Percentiles rank a stretch among this genome's conserved stretches.
Conservation (phyloP, 2,888 invertebrate species). For the Chalcosyrphus nemorum region DNA sequence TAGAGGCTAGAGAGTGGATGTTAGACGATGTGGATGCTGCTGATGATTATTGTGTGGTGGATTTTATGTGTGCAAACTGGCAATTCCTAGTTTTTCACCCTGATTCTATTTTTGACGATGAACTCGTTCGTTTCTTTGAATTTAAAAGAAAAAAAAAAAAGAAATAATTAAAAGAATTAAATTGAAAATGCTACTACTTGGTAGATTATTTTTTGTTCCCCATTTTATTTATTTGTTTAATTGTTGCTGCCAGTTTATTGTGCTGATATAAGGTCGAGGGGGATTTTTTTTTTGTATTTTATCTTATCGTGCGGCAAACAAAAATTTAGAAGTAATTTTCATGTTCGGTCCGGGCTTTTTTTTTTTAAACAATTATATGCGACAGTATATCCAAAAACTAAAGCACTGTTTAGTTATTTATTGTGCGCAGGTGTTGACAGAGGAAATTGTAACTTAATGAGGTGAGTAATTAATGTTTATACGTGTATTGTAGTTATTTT, state of each 20-base stretch:
- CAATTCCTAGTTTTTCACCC: constrained; percentile 72
- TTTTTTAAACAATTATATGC: not conserved
- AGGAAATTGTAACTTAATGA: constrained; percentile 55
- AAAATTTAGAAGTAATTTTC: not conserved
- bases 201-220: constrained; percentile 8
- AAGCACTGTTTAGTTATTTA: not conserved
- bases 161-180: constrained; percentile 52
- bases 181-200: constrained; percentile 65
- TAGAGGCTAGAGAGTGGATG: constrained; percentile 4
- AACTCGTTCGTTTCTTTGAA: constrained; percentile 72
- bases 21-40: constrained; percentile 46
- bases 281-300: constrained; percentile 5
- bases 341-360: not conserved
- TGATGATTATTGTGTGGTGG: constrained; percentile 50
- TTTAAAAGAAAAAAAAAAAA: constrained; percentile 36
- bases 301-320: not conserved
- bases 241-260: constrained; percentile 43
- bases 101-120: constrained; percentile 74
- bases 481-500: constrained; percentile 13
- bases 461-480: constrained; percentile 33
- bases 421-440: constrained; percentile 31
- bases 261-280: constrained; percentile 28
- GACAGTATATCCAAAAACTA: not conserved
- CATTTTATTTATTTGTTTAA: constrained; percentile 45
- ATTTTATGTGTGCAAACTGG: constrained; percentile 54